Base-by-base conservation (phyloP, 2,797 vertebrate genomes). In the Syndactyla subalaris region DNA sequence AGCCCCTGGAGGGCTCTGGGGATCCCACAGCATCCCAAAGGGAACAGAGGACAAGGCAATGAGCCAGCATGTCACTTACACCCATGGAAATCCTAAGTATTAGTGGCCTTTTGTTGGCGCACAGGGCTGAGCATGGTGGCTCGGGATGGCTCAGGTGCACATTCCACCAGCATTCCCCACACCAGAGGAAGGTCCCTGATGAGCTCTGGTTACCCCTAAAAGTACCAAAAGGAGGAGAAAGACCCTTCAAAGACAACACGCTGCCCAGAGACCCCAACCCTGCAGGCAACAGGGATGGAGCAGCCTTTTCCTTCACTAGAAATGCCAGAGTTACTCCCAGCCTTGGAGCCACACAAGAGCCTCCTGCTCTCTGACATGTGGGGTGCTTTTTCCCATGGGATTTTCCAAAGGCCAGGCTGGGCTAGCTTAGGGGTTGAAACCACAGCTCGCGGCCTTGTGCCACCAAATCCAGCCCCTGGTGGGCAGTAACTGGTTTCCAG, bases 261-360 rank as follows among this genome's bases (percentile, higher is more conserved):
- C 63, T 32, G 39, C 0, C 4, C 41, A 45, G 39, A 72, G 57
- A 48, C 32, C 54, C 22, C 6, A 0, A 16, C 32, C 43, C 54
- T 12, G 36, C 0, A 1, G 51, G 62, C 38, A 38, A 55, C 0
- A 0, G 57, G 62, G 30, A 38, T 1, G 9, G 29, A 74, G 41
- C 61, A 61, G 59, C 45, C 18, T 65, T 54, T 38, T 43, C 38
- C 67, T 27, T 4, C 89, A 71, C 83, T 48, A 36, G 95, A 87
- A 94, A 92, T 92, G 68, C 92, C 91, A 93, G 43, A 66, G 82
- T 49, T 88, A 73, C 77, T 78, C 77, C 94, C 81, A 85, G 26
- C 22, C 27, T 46, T 54, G 86, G 78, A 91, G 88, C 91, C 80
- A 94, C 14, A 14, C 91, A 70, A 46, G 82, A 85, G 30, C 92